These are phyloP conservation scores for Oncorhynchus keta DNA, from an alignment of 2,113 vertebrate species.

Conservation along the genomic window DNA sequence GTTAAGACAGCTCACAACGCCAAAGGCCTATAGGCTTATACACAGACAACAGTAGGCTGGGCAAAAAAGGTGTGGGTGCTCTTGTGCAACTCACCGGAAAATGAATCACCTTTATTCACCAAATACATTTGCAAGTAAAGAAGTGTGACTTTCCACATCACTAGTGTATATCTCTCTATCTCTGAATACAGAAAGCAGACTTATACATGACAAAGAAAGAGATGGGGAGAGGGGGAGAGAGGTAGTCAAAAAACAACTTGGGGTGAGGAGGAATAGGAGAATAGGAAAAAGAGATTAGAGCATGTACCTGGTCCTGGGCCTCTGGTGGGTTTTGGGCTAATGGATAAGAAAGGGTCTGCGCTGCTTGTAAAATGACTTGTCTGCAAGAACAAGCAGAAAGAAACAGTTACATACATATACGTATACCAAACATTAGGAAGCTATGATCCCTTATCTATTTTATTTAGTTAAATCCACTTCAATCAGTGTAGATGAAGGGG, in stretches of 20 bases:
- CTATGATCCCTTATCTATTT: too few relatives aligned
- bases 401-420: not conserved
- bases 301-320: slow-evolving; percentile 80
- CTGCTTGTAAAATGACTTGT: slow-evolving; percentile 82
- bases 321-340: slow-evolving; percentile 78
- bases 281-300: not conserved
- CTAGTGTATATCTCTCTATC: too few relatives aligned
- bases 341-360: slow-evolving; percentile 84
- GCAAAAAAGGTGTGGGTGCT: too few relatives aligned
- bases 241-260: not conserved
- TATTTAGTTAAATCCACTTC: too few relatives aligned
- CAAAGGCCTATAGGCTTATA: too few relatives aligned
- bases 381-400: slow-evolving; percentile 57
- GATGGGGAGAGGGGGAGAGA: not conserved
- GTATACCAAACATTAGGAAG: not conserved
- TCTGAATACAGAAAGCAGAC: too few relatives aligned
- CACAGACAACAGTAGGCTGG: too few relatives aligned
- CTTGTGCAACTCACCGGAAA: not conserved
- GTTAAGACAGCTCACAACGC: too few relatives aligned
- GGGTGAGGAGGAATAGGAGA: not conserved
- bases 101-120: slow-evolving; percentile 78
- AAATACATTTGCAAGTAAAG: slow-evolving; percentile 83
- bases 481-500: too few relatives aligned
- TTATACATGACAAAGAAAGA: not conserved
- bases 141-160: too few relatives aligned